phyloP scores from a whole-genome alignment of 2,113 vertebrate species.

The Suricata suricatta region DNA sequence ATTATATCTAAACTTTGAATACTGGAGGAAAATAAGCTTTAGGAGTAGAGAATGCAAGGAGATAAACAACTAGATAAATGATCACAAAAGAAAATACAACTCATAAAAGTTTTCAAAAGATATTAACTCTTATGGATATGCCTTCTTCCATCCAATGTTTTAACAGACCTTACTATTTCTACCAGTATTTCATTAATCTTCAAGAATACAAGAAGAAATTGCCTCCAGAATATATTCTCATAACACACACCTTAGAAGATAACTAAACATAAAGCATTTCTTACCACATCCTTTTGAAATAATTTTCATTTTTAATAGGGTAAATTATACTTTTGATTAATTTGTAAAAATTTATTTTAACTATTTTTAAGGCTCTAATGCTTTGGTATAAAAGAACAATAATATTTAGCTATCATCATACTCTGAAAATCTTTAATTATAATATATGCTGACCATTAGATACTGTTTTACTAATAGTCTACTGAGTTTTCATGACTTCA shows the following conservation, averaged over 20 bases:
- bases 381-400: background rate
- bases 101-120: slow-evolving; percentile 41
- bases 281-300: background rate
- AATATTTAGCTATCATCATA: background rate
- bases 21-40: background rate
- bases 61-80: background rate
- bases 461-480: slow-evolving; percentile 12
- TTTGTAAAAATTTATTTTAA: background rate
- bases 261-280: background rate
- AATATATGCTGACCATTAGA: slow-evolving; percentile 31
- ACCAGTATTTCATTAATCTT: slow-evolving; percentile 49
- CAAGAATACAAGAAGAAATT: background rate
- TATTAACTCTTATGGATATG: slow-evolving; percentile 27
- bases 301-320: background rate
- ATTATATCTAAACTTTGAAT: background rate
- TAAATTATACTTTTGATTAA: background rate
- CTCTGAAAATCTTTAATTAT: background rate
- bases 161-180: background rate
- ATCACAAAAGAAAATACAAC: background rate
- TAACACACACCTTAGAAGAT: background rate
- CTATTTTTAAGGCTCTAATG: background rate
- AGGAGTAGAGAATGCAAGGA: background rate
- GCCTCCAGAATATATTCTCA: background rate
- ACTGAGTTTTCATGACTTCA: background rate
- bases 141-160: slow-evolving; percentile 54